Base-by-base conservation (phyloP, 2,888 invertebrate genomes). In the Nymphalis urticae region DNA sequence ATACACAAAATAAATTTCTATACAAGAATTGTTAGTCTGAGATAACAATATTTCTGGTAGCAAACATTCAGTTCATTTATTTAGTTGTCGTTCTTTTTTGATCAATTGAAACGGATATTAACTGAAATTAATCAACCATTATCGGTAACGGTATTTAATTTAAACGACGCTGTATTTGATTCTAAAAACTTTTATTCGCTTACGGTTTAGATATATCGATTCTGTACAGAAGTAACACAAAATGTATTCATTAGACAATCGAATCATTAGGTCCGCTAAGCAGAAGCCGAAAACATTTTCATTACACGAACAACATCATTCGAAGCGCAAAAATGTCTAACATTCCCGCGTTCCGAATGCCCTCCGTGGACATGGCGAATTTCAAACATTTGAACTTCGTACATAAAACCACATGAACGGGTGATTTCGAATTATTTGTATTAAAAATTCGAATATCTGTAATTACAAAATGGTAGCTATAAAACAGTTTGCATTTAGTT, bases 241-340 rank as follows among this genome's bases (percentile, higher is more conserved):
- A 0, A 66, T 63, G 54, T 32, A 68, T 65, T 59, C 51, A 70
- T 65, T 59, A 68, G 51, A 68, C 21, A 24, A 62, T 61, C 42
- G 48, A 64, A 62, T 70, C 58, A 64, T 56, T 62, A 32, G 36
- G n/a, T 48, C 21, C 48, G 54, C 60, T 51, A 56, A 48, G 61
- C 36, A 53, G 64, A 36, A 56, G 56, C 48, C 62, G 51, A 64
- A 58, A 68, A 70, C 68, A 64, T 70, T 70, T 68, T 68, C 68
- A 68, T 70, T 67, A 67, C 61, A 24, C 60, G 66, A 60, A 67
- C 60, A 70, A 68, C 61, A 68, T 61, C 24, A 70, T 68, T 58
- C 48, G 62, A 68, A 64, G 68, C 64, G 68, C 69, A 63, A 69
- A 69, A 69, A 63, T 63, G 62, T 51, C 62, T 63, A 54, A 63